phyloP scores from a whole-genome alignment of 2,797 vertebrate species.

The Argentina silus region DNA sequence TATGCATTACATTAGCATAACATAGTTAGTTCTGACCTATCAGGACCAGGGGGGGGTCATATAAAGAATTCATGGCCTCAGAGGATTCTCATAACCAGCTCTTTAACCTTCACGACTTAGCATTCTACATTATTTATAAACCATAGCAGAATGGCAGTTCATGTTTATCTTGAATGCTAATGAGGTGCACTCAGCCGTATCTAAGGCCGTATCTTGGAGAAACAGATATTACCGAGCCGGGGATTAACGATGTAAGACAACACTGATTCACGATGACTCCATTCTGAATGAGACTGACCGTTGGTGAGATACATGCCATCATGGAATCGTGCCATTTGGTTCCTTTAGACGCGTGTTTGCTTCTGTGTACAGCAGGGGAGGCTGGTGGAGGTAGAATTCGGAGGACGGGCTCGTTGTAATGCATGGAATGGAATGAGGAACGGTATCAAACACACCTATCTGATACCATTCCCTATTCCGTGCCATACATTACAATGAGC shows the following conservation, averaged over 20 bases:
- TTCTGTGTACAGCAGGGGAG: no score
- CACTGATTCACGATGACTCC: constrained; percentile 19
- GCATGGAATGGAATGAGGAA: no score
- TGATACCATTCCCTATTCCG: no score
- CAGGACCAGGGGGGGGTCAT: constrained; percentile 50
- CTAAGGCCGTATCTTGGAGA: constrained; percentile 40
- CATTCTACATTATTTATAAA: constrained; percentile 76
- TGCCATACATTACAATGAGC: no score
- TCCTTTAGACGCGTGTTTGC: background rate
- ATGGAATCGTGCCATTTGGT: background rate
- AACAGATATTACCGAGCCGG: constrained; percentile 41
- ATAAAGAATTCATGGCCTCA: constrained; percentile 75
- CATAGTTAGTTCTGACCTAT: constrained; percentile 49
- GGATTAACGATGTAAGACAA: constrained; percentile 37
- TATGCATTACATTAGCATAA: constrained; percentile 36
- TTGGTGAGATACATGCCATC: background rate
- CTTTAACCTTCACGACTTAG: constrained; percentile 71
- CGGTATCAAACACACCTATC: no score
- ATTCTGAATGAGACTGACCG: background rate
- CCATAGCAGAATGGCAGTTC: constrained; percentile 51
- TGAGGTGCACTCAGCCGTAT: constrained; percentile 63
- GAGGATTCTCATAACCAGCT: constrained; percentile 67
- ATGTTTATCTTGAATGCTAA: constrained; percentile 70
- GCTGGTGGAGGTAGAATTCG: no score
- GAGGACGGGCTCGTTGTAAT: no score